A percentile compares a stretch with the other conserved stretches of the same genome.
These are phyloP conservation scores for Napeogenes sylphis DNA, from an alignment of 2,888 invertebrate genomes.

Conservation along the genomic window DNA sequence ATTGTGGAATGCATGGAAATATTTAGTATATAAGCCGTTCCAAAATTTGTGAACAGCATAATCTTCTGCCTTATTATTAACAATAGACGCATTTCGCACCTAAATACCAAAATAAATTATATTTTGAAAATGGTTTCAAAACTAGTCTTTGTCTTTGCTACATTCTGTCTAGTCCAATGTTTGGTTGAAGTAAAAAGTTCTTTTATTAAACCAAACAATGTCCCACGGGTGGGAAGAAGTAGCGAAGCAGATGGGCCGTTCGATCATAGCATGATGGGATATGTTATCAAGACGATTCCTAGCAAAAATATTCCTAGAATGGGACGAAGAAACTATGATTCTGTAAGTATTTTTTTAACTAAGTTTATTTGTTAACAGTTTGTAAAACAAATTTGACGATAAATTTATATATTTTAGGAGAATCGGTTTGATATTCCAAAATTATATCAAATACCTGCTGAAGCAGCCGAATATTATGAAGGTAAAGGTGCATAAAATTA, in stretches of 20 bases:
- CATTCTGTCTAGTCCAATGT: slow-evolving; percentile 53
- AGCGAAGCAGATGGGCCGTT: slow-evolving; percentile 60
- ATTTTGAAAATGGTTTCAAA: slow-evolving; percentile 54
- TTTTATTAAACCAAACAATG: slow-evolving; percentile 68
- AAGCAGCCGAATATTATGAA: slow-evolving; percentile 44
- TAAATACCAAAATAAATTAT: slow-evolving; percentile 16
- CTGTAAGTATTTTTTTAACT: slow-evolving; percentile 45
- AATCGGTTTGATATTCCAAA: slow-evolving; percentile 69
- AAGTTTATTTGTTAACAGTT: not conserved
- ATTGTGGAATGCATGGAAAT: slow-evolving; percentile 58
- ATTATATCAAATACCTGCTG: slow-evolving; percentile 52
- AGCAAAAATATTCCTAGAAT: slow-evolving; percentile 70
- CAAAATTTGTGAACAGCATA: slow-evolving; percentile 36
- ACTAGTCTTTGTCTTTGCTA: slow-evolving; percentile 42
- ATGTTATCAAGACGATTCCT: slow-evolving; percentile 65
- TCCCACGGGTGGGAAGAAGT: slow-evolving; percentile 67
- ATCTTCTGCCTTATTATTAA: slow-evolving; percentile 17
- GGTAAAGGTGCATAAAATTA: slow-evolving; percentile 37
- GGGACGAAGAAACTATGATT: slow-evolving; percentile 69
- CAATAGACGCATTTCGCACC: slow-evolving; percentile 27
- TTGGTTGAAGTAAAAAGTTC: slow-evolving; percentile 51
- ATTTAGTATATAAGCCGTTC: slow-evolving; percentile 44
- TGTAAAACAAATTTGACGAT: slow-evolving; percentile 5
- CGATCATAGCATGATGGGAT: slow-evolving; percentile 61
- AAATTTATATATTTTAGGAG: slow-evolving; percentile 47